Evolutionary conservation across 2,113 vertebrate species (phyloP).

Genomic region (Myanophis thanlyinensis): DNA sequence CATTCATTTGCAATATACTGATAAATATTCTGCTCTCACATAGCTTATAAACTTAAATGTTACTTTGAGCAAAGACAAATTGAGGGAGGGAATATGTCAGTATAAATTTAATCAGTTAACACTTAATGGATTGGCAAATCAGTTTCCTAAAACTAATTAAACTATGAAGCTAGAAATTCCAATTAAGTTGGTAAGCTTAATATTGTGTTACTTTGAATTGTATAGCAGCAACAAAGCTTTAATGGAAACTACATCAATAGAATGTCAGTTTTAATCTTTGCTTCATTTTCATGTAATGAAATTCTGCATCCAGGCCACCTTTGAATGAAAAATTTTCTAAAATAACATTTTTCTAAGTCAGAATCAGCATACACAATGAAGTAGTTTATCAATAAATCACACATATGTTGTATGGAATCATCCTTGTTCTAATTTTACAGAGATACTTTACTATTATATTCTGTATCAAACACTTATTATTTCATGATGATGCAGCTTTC

Average conservation of each 20-base stretch:
- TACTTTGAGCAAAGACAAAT: background rate
- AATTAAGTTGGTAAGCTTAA: conserved; percentile 49
- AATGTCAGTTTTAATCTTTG: conserved; percentile 56
- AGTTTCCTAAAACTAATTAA: conserved; percentile 50
- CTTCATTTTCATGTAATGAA: conserved; percentile 61
- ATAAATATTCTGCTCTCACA: background rate
- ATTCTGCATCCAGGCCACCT: conserved; percentile 48
- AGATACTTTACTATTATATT: conserved; percentile 10
- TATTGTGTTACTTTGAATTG: conserved; percentile 52
- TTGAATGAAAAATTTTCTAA: conserved; percentile 40
- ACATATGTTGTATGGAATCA: conserved; percentile 20
- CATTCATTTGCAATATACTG: background rate
- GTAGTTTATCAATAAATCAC: conserved; percentile 34
- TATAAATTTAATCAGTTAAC: conserved; percentile 42
- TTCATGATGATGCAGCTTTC: background rate
- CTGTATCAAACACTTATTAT: conserved; percentile 21
- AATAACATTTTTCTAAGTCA: conserved; percentile 46
- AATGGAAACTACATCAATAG: conserved; percentile 48
- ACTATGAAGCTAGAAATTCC: conserved; percentile 49
- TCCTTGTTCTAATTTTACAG: conserved; percentile 31
- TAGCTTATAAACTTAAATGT: conserved; percentile 1
- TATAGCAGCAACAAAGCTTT: conserved; percentile 51
- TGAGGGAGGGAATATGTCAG: background rate
- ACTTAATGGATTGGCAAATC: conserved; percentile 30
- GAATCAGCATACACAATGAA: conserved; percentile 34